Base-by-base conservation (phyloP, 1,140 invertebrate genomes). In the Aphelinus atriplicis region DNA sequence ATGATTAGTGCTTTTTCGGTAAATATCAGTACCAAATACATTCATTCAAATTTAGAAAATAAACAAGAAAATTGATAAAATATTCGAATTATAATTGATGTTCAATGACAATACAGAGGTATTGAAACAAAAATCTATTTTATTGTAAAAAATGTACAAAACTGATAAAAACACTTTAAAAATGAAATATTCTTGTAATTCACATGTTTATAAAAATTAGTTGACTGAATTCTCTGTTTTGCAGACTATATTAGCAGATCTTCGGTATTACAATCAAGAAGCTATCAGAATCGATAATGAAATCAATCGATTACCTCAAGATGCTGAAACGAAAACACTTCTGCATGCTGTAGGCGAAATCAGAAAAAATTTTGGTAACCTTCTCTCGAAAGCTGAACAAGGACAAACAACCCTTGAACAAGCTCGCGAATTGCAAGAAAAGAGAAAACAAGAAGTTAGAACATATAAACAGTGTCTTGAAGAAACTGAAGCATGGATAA, bases 1-100 rank as follows among this genome's bases (percentile, higher is more conserved):
- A 94, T 94, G 92, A 89, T 93, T 63, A 85, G 89, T 62, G 91
- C 91, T 78, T 86, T 94, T 46, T 89, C 87, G 91, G 93, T 94
- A 88, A 75, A 68, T 77, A 42, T 50, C 26, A 26, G 26, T 26
- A 26, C 26, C 26, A 26, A 26, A 26, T 47, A 58, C 10, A 71
- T 55, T 73, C 26, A 26, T 26, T 26, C 26, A 26, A 26, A 26
- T 26, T 26, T 0, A 26, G 26, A 26, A 26, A 26, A 26, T 26
- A 26, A 26, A 26, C 26, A 26, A 26, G 26, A 26, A 26, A 26
- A 26, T 26, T 26, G 26, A 26, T 26, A 26, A 0, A 26, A 26
- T 26, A 26, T 26, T 26, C 26, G 26, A 26, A 26, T 26, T 26
- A 26, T 26, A 26, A 26, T 26, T 26, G 26, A 26, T 26, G 26